Evolutionary conservation across 2,113 vertebrate genomes (phyloP).

Genomic region (Plotosus lineatus): DNA sequence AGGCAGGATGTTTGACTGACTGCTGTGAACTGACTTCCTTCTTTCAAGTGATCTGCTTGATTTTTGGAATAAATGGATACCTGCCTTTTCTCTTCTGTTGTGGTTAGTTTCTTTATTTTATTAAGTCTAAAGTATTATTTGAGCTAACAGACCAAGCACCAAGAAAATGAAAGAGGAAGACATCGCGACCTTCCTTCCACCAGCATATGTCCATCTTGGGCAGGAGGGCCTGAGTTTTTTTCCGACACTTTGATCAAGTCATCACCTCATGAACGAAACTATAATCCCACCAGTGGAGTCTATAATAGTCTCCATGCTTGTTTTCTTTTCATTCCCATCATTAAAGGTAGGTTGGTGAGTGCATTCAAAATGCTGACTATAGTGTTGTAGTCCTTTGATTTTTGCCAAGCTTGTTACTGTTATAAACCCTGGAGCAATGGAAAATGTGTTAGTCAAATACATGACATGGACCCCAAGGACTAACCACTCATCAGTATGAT

Average conservation of each 20-base stretch:
- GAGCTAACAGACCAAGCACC: too few species aligned
- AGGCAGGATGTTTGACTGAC: too few species aligned
- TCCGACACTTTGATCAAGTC: background rate
- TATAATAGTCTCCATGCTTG: background rate
- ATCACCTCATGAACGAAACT: background rate
- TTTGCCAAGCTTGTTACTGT: background rate
- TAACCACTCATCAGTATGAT: background rate
- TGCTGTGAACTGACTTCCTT: too few species aligned
- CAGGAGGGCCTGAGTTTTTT: background rate
- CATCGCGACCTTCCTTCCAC: too few species aligned
- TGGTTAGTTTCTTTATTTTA: too few species aligned
- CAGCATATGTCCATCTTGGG: too few species aligned
- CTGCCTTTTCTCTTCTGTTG: too few species aligned
- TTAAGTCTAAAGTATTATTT: too few species aligned
- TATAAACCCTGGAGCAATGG: constrained; percentile 5
- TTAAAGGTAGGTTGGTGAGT: background rate
- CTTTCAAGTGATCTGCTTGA: too few species aligned
- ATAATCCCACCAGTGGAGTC: background rate
- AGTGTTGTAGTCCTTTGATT: background rate
- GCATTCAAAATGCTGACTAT: background rate
- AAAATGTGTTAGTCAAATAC: background rate
- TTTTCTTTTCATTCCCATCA: background rate
- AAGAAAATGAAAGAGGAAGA: too few species aligned
- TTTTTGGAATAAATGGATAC: too few species aligned
- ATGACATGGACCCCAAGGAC: background rate